A percentile compares a stretch with the other conserved stretches of the same genome.
phyloP scores from a whole-genome alignment of 2,113 vertebrate species.

The Chrysemys picta region DNA sequence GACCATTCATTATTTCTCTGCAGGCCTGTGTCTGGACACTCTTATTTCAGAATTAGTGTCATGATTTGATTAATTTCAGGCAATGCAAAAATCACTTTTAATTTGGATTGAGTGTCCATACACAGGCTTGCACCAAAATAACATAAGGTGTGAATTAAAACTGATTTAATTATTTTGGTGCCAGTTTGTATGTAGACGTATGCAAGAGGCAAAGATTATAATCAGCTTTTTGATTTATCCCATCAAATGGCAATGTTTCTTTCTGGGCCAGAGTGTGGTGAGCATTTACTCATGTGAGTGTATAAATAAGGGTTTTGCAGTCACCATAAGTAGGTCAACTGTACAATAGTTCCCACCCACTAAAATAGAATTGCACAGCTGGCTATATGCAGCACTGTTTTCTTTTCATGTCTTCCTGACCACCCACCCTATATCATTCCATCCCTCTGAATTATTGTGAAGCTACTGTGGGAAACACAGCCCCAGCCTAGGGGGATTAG shows the following conservation, averaged over 20 bases:
- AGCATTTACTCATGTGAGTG: not conserved
- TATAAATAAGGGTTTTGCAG: not conserved
- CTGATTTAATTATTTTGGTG: not conserved
- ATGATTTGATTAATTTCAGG: not conserved
- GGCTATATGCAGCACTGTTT: not conserved
- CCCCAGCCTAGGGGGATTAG: not conserved
- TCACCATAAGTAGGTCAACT: not conserved
- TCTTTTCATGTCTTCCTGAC: not conserved
- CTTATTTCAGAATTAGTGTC: not conserved
- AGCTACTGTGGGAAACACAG: not conserved
- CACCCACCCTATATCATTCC: not conserved
- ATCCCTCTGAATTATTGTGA: not conserved
- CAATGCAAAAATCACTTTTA: not conserved
- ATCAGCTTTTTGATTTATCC: not conserved
- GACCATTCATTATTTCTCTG: not conserved
- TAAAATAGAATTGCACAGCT: not conserved
- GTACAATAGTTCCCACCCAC: not conserved
- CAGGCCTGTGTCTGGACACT: not conserved
- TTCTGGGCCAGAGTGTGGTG: not conserved
- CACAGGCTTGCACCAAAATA: not conserved
- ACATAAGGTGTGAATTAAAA: not conserved
- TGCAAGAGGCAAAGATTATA: not conserved
- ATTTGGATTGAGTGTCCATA: not conserved
- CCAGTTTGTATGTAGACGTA: not conserved
- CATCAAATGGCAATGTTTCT: not conserved